These are phyloP conservation scores for Yponomeuta plumbellus DNA, from an alignment of 2,888 invertebrate genomes.

Conservation along the genomic window DNA sequence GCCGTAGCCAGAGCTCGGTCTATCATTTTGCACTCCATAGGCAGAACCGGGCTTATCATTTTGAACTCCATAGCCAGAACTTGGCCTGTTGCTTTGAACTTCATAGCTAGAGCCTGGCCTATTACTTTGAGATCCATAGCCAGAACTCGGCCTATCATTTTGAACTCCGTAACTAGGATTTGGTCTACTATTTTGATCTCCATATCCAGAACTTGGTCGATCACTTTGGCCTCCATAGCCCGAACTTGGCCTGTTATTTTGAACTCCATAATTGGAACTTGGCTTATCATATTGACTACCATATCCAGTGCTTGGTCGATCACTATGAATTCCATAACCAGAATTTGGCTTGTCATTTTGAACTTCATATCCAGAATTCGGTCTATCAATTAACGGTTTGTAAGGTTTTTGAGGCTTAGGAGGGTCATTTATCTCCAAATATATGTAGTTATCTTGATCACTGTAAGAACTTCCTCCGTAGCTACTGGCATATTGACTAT, in stretches of 20 bases:
- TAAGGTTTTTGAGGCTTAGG: slow-evolving; percentile 47
- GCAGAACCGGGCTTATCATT: neutral
- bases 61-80: neutral
- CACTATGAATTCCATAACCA: slow-evolving; percentile 35
- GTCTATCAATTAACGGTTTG: slow-evolving; percentile 35
- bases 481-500: slow-evolving; percentile 51
- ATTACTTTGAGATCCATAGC: neutral
- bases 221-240: slow-evolving; percentile 38
- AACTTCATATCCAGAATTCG: slow-evolving; percentile 32
- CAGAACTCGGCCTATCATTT: neutral
- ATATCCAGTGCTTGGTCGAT: slow-evolving; percentile 26
- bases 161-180: slow-evolving; percentile 21
- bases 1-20: slow-evolving; percentile 35
- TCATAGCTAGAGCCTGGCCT: neutral
- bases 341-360: slow-evolving; percentile 33
- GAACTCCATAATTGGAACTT: slow-evolving; percentile 35
- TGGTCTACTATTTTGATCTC: slow-evolving; percentile 24
- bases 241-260: slow-evolving; percentile 29
- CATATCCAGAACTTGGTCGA: neutral
- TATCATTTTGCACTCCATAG: slow-evolving; percentile 21
- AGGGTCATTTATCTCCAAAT: slow-evolving; percentile 60
- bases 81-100: neutral
- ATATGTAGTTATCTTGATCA: slow-evolving; percentile 51
- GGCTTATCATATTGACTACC: slow-evolving; percentile 38
- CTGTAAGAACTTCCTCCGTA: slow-evolving; percentile 39